Evolutionary conservation across 2,113 vertebrate genomes (phyloP), one percentile per base, ranked within the genome.

Genomic region (Lepisosteus osseus): DNA sequence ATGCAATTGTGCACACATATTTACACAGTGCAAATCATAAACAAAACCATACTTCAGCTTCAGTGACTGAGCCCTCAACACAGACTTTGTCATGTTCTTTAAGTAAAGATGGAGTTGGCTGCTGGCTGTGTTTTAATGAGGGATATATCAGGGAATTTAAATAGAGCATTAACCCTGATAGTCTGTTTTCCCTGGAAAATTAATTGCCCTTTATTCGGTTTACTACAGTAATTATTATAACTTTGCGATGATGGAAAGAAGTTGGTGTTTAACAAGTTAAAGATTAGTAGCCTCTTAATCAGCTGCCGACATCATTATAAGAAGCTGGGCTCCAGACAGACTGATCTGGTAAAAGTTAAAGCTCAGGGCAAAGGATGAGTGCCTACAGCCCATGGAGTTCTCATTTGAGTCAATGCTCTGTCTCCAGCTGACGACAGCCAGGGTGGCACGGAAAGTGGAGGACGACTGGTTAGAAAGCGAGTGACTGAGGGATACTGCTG

Each of bases 171-270:
- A 71, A 71, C 62, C 69, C n/a, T 11, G 17, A 44, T 17, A 11
- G 43, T 62, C 61, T 61, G 7, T 17, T 44, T 45, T 75, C 69
- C 71, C 68, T 51, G 54, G 54, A 57, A 78, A 70, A 75, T 71
- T 51, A 75, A 72, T 67, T 9, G 69, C 47, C 74, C 67, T 57
- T 66, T 78, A 57, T 67, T 62, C 54, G 51, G 29, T 72, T 56
- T 29, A 61, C 61, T 29, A 68, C 47, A 43, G 61, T 69, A 65
- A 47, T 47, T 69, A 40, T 9, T 51, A 29, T 61, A 65, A 51
- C 54, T 71, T 15, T 61, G 40, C 6, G 13, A 17, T 17, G 2
- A 54, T 65, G 65, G 73, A 66, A 17, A 44, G 73, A 68, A 68
- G 69, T 72, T 73, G 61, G 54, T 63, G 13, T n/a, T 6, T 29